Evolutionary conservation across 1,140 invertebrate species (phyloP).

Genomic region (Elysia chlorotica): DNA sequence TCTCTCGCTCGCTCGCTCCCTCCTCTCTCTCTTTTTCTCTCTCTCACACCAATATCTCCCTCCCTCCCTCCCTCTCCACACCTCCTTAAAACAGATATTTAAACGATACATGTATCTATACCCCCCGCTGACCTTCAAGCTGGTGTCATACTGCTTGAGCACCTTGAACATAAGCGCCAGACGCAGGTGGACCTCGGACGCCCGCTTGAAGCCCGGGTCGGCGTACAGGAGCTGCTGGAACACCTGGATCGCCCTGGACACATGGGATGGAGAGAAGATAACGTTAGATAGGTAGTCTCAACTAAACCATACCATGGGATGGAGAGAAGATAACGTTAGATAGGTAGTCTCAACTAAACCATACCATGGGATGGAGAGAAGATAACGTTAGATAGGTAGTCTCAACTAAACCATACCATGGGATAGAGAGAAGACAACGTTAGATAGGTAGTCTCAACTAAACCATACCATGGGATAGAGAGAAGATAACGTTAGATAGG

Average conservation of each 20-base stretch:
- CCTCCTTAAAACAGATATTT: too few relatives aligned
- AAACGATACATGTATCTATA: too few relatives aligned
- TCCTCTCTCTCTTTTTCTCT: background rate
- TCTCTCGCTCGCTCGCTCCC: background rate
- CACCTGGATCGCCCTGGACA: constrained; percentile 83
- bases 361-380: too few relatives aligned
- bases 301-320: background rate
- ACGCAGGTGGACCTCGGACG: constrained; percentile 90
- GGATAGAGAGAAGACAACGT: too few relatives aligned
- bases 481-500: too few relatives aligned
- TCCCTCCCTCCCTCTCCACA: background rate
- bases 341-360: too few relatives aligned
- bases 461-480: too few relatives aligned
- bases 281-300: too few relatives aligned
- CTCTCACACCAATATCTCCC: background rate
- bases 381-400: too few relatives aligned
- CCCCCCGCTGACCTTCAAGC: constrained; percentile 71
- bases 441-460: too few relatives aligned
- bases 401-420: too few relatives aligned
- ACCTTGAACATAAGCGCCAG: constrained; percentile 94
- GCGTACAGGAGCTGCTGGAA: constrained; percentile 91
- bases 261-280: too few relatives aligned
- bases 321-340: background rate
- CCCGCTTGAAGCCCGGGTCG: constrained; percentile 82
- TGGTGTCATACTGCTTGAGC: constrained; percentile 80